These are phyloP conservation scores for Drosophila ercepeae DNA, from an alignment of 1,140 invertebrate species.

Conservation along the genomic window DNA sequence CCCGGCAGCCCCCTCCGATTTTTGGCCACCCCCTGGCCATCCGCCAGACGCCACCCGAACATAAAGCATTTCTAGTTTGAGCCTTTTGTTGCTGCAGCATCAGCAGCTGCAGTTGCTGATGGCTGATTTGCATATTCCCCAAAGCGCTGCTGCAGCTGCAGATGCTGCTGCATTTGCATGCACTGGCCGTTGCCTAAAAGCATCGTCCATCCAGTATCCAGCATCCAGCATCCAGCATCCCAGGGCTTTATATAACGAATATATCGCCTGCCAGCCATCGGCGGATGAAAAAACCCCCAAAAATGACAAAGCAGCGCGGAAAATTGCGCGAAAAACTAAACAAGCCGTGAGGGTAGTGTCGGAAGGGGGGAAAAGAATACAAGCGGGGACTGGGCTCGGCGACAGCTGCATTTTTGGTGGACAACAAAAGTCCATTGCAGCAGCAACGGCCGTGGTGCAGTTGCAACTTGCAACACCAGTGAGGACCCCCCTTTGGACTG, in stretches of 20 bases:
- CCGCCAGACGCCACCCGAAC: neutral
- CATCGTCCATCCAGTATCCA: slow-evolving; percentile 20
- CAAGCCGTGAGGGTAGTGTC: slow-evolving; percentile 27
- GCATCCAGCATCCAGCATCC: slow-evolving; percentile 1
- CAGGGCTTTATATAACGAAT: slow-evolving; percentile 57
- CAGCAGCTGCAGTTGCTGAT: slow-evolving; percentile 49
- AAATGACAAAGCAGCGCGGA: slow-evolving; percentile 75
- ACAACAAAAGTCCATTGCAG: slow-evolving; percentile 69
- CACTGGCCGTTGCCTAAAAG: slow-evolving; percentile 61
- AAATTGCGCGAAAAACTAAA: slow-evolving; percentile 82
- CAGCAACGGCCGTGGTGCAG: slow-evolving; percentile 48
- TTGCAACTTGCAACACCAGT: slow-evolving; percentile 46
- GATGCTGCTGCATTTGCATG: slow-evolving; percentile 39
- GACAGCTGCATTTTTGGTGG: slow-evolving; percentile 60
- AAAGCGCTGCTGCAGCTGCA: slow-evolving; percentile 72
- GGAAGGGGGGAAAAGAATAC: neutral
- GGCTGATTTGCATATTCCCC: slow-evolving; percentile 80
- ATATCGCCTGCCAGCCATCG: slow-evolving; percentile 30
- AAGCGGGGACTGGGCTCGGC: slow-evolving; percentile 7
- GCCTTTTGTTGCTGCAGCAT: slow-evolving; percentile 51
- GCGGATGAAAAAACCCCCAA: slow-evolving; percentile 39
- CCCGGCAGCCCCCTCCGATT: neutral
- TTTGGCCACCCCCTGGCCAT: slow-evolving; percentile 7
- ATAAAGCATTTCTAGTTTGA: slow-evolving; percentile 71
- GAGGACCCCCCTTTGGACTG: neutral